phyloP scores from a whole-genome alignment of 1,140 invertebrate species.

The Sminthurides bifidus region DNA sequence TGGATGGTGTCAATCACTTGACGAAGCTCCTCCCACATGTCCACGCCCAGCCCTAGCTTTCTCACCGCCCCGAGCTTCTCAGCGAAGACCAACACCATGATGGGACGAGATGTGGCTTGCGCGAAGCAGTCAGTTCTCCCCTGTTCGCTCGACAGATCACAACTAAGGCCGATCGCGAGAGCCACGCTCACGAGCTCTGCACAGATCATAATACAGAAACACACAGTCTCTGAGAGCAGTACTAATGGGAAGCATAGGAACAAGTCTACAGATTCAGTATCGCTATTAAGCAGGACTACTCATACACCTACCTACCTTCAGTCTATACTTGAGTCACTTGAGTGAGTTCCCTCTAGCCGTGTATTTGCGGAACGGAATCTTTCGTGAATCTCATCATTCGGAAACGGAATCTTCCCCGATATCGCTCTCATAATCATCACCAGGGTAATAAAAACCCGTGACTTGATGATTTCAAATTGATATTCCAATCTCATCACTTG shows the following conservation, averaged over 20 bases:
- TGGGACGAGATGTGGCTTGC: constrained; percentile 25
- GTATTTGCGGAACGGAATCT: constrained; percentile 6
- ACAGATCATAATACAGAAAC: background rate
- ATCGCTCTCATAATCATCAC: too few species aligned
- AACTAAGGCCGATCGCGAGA: constrained; percentile 17
- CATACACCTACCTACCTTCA: background rate
- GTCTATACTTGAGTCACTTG: background rate
- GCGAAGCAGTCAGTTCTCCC: constrained; percentile 31
- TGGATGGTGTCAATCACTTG: constrained; percentile 29
- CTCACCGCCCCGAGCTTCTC: constrained; percentile 20
- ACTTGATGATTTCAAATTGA: too few species aligned
- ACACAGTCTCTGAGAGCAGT: too few species aligned
- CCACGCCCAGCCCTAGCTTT: constrained; percentile 23
- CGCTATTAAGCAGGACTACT: background rate
- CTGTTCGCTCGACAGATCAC: constrained; percentile 28
- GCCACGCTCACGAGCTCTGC: background rate
- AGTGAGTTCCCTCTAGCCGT: constrained; percentile 3
- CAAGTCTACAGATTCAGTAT: background rate
- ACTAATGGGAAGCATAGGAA: too few species aligned
- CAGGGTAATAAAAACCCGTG: too few species aligned
- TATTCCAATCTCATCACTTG: too few species aligned
- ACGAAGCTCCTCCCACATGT: constrained; percentile 24
- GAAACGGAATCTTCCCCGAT: too few species aligned
- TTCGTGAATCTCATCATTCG: background rate
- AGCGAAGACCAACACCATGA: constrained; percentile 14